A percentile compares a stretch with the other conserved stretches of the same genome.
Conservation (phyloP, 2,113 vertebrate species). For the Rhegmatorhina hoffmannsi region DNA sequence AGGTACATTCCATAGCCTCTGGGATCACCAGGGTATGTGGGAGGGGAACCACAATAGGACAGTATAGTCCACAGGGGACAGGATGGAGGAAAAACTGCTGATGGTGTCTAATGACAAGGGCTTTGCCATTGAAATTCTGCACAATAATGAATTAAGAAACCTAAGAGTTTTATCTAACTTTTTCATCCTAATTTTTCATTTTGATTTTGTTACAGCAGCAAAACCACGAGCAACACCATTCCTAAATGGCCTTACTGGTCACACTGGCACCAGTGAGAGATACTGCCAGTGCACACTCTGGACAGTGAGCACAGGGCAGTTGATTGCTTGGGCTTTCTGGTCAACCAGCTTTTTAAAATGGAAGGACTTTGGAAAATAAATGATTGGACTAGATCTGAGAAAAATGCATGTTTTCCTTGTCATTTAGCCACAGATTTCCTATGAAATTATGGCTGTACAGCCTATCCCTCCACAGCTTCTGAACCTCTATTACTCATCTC, state of each 20-base stretch:
- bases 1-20: background rate
- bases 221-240: background rate
- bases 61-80: background rate
- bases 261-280: background rate
- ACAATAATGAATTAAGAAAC: background rate
- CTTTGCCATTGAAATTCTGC: background rate
- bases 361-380: background rate
- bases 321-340: background rate
- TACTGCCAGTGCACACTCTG: background rate
- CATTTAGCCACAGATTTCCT: background rate
- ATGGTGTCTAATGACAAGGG: background rate
- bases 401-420: background rate
- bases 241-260: constrained; percentile 14
- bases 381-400: background rate
- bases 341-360: background rate
- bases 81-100: background rate
- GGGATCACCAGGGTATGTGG: background rate
- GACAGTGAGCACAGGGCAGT: background rate
- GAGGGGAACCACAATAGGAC: background rate
- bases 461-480: background rate
- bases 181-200: background rate
- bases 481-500: background rate
- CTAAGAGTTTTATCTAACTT: background rate
- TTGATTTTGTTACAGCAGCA: background rate
- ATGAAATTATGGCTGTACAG: background rate